Evolutionary conservation across 2,888 invertebrate species (phyloP).

Genomic region (Caenorhabditis sp.): DNA sequence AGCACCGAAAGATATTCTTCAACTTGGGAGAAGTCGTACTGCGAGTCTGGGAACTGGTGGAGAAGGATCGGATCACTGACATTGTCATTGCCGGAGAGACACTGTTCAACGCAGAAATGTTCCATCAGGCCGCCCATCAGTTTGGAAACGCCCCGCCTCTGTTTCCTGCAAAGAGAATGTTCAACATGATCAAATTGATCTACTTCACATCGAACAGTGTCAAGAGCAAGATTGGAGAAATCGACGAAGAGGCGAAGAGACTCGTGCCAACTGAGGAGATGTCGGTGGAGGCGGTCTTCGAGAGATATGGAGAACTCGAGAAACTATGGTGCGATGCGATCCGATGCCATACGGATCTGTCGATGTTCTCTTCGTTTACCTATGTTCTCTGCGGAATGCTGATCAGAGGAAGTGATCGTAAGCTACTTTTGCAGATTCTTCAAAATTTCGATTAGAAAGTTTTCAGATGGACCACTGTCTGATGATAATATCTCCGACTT

Average conservation of each 20-base stretch:
- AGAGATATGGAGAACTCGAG: constrained; percentile 36
- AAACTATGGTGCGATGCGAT: constrained; percentile 65
- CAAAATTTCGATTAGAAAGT: background rate
- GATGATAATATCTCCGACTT: constrained; percentile 88
- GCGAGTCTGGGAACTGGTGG: constrained; percentile 77
- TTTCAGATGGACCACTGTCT: constrained; percentile 85
- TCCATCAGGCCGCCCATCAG: constrained; percentile 62
- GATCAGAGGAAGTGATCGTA: constrained; percentile 73
- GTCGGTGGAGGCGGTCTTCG: constrained; percentile 34
- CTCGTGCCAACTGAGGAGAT: constrained; percentile 29
- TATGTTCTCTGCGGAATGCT: constrained; percentile 79
- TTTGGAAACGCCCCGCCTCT: constrained; percentile 49
- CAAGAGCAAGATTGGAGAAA: constrained; percentile 44
- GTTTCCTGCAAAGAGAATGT: constrained; percentile 57
- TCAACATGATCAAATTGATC: constrained; percentile 60
- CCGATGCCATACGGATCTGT: constrained; percentile 67
- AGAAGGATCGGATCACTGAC: constrained; percentile 78
- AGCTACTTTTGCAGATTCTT: constrained; percentile 1
- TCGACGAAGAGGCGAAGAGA: constrained; percentile 48
- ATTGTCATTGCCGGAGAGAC: constrained; percentile 74
- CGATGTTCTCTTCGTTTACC: constrained; percentile 78
- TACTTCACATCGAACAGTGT: constrained; percentile 45
- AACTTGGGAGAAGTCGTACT: constrained; percentile 82
- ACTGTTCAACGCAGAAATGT: constrained; percentile 75
- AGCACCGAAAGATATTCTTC: constrained; percentile 84